Evolutionary conservation across 2,113 vertebrate species (phyloP).

Genomic region (Halcyon malimbica): DNA sequence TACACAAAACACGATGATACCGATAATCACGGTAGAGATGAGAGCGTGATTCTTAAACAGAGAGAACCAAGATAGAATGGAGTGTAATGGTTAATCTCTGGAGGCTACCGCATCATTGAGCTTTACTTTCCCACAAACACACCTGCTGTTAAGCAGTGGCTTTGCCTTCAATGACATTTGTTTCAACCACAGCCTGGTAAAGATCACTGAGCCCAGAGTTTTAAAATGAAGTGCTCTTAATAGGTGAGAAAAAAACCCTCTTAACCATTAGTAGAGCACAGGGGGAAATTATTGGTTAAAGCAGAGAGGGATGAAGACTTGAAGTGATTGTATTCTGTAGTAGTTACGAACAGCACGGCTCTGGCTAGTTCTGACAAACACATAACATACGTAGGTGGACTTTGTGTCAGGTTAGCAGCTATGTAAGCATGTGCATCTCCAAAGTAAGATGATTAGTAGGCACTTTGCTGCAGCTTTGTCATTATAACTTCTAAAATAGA

Average conservation of each 20-base stretch:
- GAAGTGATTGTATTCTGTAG: not conserved
- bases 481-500: not conserved
- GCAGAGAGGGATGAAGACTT: not conserved
- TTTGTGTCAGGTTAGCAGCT: not conserved
- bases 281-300: not conserved
- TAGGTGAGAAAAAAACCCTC: not conserved
- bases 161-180: constrained; percentile 52
- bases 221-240: constrained; percentile 15
- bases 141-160: constrained; percentile 42
- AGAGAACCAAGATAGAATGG: not conserved
- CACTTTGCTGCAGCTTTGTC: not conserved
- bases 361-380: not conserved
- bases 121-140: constrained; percentile 51
- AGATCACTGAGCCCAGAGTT: constrained; percentile 2
- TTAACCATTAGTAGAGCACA: not conserved
- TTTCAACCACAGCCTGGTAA: constrained; percentile 39
- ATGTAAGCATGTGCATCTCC: not conserved
- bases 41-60: not conserved
- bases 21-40: not conserved
- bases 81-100: constrained; percentile 15
- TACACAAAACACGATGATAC: not conserved
- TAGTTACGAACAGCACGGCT: not conserved
- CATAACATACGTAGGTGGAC: not conserved
- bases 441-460: not conserved
- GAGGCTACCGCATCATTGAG: not conserved